Evolutionary conservation across 1,140 invertebrate species (phyloP), one percentile per base, ranked within the genome.

Genomic region (Caenorhabditis inopinata): DNA sequence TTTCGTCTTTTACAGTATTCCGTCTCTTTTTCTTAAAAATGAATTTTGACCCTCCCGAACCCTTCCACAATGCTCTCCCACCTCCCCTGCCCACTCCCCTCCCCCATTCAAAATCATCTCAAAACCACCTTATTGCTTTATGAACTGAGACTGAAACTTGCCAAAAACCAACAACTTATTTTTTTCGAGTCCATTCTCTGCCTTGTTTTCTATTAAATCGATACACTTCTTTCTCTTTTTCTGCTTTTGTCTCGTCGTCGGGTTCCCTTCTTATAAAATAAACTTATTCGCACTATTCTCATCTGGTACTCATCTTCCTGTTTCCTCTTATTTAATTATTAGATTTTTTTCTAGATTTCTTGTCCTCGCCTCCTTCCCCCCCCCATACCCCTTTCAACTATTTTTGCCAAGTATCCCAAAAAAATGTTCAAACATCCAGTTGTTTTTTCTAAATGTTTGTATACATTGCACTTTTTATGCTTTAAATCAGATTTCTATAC

Each of bases 111-210:
- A 7, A 68, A 38, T 42, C 58, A 68, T 68, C 58, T 68, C 58
- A 68, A 38, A 68, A 68, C 18, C 58, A 38, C 58, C 23, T 11
- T 38, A 68, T 38, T 68, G 58, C 58, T 68, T 68, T 68, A 68
- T 68, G 29, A 68, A 68, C 58, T 68, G 58, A 68, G 58, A 68
- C 58, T 68, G 58, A 68, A 68, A 68, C 58, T 68, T 68, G 58
- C 58, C 58, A 68, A 68, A n/a, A n/a, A 68, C n/a, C n/a, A 68
- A 68, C 29, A 68, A 68, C 27, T 68, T 68, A 16, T 68, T 29
- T 68, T 32, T 29, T 38, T 38, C 29, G 58, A 68, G 32, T 68
- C 58, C 38, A 18, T 21, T 68, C 4, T 42, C n/a, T 68, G 9
- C 16, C n/a, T 5, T 68, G 16, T 16, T 6, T 18, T 21, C n/a